These are phyloP conservation scores for Amaurobius ferox DNA, from an alignment of 2,888 invertebrate species.

Conservation along the genomic window DNA sequence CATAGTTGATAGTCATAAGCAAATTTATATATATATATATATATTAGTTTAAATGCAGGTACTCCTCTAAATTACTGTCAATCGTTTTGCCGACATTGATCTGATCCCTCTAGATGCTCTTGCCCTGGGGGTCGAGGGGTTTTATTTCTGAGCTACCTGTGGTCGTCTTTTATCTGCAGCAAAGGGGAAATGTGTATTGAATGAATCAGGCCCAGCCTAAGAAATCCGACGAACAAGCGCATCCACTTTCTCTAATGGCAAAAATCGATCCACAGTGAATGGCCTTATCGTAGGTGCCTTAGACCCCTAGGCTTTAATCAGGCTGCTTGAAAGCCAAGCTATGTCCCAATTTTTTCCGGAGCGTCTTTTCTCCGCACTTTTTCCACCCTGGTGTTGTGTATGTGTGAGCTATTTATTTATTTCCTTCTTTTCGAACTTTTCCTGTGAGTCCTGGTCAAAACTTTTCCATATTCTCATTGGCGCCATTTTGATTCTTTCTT, in stretches of 20 bases:
- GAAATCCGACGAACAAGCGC: slow-evolving; percentile 68
- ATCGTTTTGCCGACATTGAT: not conserved
- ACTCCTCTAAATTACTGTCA: not conserved
- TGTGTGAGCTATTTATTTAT: slow-evolving; percentile 60
- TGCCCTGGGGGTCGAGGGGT: slow-evolving; percentile 1
- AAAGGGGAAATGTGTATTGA: slow-evolving; percentile 48
- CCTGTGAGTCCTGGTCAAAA: slow-evolving; percentile 67
- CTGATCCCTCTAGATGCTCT: not conserved
- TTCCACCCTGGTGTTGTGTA: slow-evolving; percentile 33
- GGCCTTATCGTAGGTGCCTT: slow-evolving; percentile 66
- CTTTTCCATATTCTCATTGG: slow-evolving; percentile 70
- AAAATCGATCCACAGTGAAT: slow-evolving; percentile 70
- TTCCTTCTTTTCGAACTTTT: slow-evolving; percentile 46
- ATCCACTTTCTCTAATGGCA: slow-evolving; percentile 72
- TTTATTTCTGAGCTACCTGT: slow-evolving; percentile 40
- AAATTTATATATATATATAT: too few species aligned
- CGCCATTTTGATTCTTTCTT: slow-evolving; percentile 63
- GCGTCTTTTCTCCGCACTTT: slow-evolving; percentile 47
- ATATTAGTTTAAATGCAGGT: too few species aligned
- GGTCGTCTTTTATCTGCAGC: slow-evolving; percentile 53
- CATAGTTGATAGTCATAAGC: too few species aligned
- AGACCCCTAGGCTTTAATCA: slow-evolving; percentile 71
- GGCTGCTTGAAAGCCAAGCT: slow-evolving; percentile 71
- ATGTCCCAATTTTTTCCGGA: slow-evolving; percentile 70
- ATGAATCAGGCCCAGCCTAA: slow-evolving; percentile 61